phyloP scores from a whole-genome alignment of 2,888 invertebrate species.

The Eupelmus urozonus region DNA sequence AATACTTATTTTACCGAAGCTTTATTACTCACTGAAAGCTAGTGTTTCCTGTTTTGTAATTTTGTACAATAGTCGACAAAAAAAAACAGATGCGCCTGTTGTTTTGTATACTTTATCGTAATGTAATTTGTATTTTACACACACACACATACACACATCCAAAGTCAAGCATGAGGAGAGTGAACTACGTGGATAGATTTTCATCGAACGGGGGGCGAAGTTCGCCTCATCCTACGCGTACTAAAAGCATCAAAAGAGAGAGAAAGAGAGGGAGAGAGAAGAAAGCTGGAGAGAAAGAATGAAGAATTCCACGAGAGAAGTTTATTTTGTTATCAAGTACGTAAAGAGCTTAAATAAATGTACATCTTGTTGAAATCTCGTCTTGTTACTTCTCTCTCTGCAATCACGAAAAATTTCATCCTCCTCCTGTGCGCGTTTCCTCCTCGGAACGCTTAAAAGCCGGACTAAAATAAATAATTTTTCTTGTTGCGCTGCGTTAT shows the following conservation, averaged over 20 bases:
- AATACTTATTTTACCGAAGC: neutral
- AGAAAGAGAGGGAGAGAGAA: slow-evolving; percentile 20
- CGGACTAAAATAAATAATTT: slow-evolving; percentile 26
- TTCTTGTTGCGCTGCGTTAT: slow-evolving; percentile 16
- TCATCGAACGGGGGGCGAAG: too few species aligned
- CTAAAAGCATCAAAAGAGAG: slow-evolving; percentile 46
- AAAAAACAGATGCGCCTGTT: neutral
- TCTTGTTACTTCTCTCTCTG: slow-evolving; percentile 8
- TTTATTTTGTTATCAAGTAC: slow-evolving; percentile 57
- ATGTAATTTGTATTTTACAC: slow-evolving; percentile 46
- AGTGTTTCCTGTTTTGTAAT: slow-evolving; percentile 35
- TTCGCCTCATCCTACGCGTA: too few species aligned
- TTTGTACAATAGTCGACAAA: slow-evolving; percentile 30
- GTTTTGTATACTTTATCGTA: slow-evolving; percentile 36
- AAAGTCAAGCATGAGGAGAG: slow-evolving; percentile 40
- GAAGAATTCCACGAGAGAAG: slow-evolving; percentile 16
- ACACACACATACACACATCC: neutral
- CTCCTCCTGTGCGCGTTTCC: too few species aligned
- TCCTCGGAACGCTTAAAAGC: slow-evolving; percentile 6
- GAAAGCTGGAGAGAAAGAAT: neutral
- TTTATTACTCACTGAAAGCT: neutral
- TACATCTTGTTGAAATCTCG: slow-evolving; percentile 54
- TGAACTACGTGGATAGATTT: too few species aligned
- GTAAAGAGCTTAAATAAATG: slow-evolving; percentile 56
- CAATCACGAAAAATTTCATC: slow-evolving; percentile 2